Percentiles rank a stretch among this genome's conserved stretches.
phyloP scores from a whole-genome alignment of 1,140 invertebrate species.

The Brachystomella parvula region DNA sequence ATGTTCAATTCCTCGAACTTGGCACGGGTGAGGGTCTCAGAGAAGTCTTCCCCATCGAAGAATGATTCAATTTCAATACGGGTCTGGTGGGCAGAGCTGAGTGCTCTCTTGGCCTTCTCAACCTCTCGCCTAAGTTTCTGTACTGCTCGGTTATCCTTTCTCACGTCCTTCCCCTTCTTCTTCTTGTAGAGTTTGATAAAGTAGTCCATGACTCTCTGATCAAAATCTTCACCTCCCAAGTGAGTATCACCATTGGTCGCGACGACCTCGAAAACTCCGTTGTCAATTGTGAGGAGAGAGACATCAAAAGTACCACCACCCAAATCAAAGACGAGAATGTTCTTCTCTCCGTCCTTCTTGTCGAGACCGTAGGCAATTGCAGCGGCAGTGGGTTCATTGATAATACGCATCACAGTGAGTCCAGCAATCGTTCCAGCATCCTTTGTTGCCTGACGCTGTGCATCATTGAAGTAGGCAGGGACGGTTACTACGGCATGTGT shows the following conservation, averaged over 20 bases:
- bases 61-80: slow-evolving; percentile 99
- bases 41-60: slow-evolving; percentile 98
- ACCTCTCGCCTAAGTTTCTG: slow-evolving; percentile 94
- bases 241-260: slow-evolving; percentile 98
- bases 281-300: slow-evolving; percentile 96
- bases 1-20: slow-evolving; percentile 99
- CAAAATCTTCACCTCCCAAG: slow-evolving; percentile 97
- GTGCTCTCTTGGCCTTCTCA: slow-evolving; percentile 93
- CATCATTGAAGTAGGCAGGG: slow-evolving; percentile 97
- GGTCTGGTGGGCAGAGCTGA: slow-evolving; percentile 91
- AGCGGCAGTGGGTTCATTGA: slow-evolving; percentile 99
- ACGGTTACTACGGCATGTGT: slow-evolving; percentile 99
- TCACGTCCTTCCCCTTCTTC: slow-evolving; percentile 96
- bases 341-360: slow-evolving; percentile 98
- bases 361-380: slow-evolving; percentile 99
- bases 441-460: slow-evolving; percentile 94
- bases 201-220: slow-evolving; percentile 96
- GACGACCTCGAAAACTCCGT: slow-evolving; percentile 86
- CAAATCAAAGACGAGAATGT: slow-evolving; percentile 97
- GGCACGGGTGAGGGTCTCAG: slow-evolving; percentile 95
- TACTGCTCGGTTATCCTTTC: slow-evolving; percentile 74
- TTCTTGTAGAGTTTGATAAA: slow-evolving; percentile 99
- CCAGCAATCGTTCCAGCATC: slow-evolving; percentile 72
- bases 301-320: slow-evolving; percentile 99
- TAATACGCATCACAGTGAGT: slow-evolving; percentile 96